A percentile compares a stretch with the other conserved stretches of the same genome.
These are phyloP conservation scores for Nymphicus hollandicus DNA, from an alignment of 2,113 vertebrate genomes.

Conservation along the genomic window DNA sequence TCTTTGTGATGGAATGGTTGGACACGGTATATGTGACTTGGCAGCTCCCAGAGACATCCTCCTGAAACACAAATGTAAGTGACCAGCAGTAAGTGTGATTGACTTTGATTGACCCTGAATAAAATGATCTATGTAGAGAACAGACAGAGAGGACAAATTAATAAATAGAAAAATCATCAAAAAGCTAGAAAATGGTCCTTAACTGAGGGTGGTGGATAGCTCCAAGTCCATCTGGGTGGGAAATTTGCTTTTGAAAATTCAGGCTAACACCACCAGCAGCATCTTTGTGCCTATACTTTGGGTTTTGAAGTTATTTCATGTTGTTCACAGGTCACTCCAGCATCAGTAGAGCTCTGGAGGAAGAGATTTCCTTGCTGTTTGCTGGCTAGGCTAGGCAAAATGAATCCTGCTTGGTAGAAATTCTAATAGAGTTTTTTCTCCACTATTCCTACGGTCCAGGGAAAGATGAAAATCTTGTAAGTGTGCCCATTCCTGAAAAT, in stretches of 20 bases:
- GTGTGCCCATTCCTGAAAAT: background rate
- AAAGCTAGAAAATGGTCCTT: background rate
- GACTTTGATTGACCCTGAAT: background rate
- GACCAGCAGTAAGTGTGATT: background rate
- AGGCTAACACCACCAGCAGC: background rate
- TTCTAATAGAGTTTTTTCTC: background rate
- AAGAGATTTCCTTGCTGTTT: background rate
- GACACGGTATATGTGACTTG: background rate
- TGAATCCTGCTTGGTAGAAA: background rate
- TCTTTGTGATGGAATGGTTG: slow-evolving; percentile 50
- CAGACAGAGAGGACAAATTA: background rate
- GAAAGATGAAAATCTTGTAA: background rate
- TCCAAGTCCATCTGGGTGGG: background rate
- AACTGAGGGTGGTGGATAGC: rapidly evolving
- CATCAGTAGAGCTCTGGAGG: background rate
- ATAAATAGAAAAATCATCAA: background rate
- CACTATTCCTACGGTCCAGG: background rate
- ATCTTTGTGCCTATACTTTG: background rate
- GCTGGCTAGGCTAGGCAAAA: background rate
- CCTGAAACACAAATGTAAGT: background rate
- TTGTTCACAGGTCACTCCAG: background rate
- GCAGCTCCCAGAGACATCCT: slow-evolving; percentile 63
- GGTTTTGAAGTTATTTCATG: background rate
- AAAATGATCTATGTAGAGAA: background rate
- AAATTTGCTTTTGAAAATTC: background rate